phyloP scores from a whole-genome alignment of 2,797 vertebrate genomes.

The Cetoscarus ocellatus region DNA sequence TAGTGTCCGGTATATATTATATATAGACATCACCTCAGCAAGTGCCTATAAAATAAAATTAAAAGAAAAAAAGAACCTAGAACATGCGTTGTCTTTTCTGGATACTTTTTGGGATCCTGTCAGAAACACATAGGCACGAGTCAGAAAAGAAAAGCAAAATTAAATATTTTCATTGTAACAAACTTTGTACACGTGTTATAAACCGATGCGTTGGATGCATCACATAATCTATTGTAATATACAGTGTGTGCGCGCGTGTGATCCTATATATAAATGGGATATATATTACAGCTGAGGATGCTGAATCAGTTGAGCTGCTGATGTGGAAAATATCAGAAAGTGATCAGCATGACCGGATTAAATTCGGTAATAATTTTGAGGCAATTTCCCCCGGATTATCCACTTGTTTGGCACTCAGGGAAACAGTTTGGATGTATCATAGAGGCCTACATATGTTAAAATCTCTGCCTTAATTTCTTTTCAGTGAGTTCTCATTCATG shows the following conservation, averaged over 20 bases:
- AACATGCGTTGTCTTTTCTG: slow-evolving; percentile 92
- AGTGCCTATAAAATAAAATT: slow-evolving; percentile 92
- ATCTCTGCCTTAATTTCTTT: slow-evolving; percentile 26
- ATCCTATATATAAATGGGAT: slow-evolving; percentile 83
- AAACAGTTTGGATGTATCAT: slow-evolving; percentile 58
- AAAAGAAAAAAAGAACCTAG: slow-evolving; percentile 71
- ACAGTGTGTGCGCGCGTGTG: slow-evolving; percentile 50
- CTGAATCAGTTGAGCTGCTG: slow-evolving; percentile 86
- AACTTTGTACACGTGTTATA: slow-evolving; percentile 91
- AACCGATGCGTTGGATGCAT: slow-evolving; percentile 81
- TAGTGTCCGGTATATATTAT: slow-evolving; percentile 99
- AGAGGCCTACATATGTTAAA: slow-evolving; percentile 50
- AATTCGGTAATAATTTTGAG: slow-evolving; percentile 67
- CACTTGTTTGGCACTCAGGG: slow-evolving; percentile 73
- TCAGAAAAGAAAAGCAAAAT: slow-evolving; percentile 90
- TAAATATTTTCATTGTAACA: slow-evolving; percentile 88
- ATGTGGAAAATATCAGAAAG: slow-evolving; percentile 86
- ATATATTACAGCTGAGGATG: slow-evolving; percentile 92
- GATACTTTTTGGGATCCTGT: slow-evolving; percentile 83
- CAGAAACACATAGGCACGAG: slow-evolving; percentile 98
- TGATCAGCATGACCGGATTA: slow-evolving; percentile 78
- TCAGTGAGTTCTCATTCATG: slow-evolving; percentile 47
- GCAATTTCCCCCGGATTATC: slow-evolving; percentile 70
- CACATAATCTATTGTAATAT: slow-evolving; percentile 84
- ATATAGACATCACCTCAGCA: slow-evolving; percentile 99